A percentile compares a stretch with the other conserved stretches of the same genome.
phyloP scores from a whole-genome alignment of 2,888 invertebrate genomes.

The Onthophagus sagittarius region DNA sequence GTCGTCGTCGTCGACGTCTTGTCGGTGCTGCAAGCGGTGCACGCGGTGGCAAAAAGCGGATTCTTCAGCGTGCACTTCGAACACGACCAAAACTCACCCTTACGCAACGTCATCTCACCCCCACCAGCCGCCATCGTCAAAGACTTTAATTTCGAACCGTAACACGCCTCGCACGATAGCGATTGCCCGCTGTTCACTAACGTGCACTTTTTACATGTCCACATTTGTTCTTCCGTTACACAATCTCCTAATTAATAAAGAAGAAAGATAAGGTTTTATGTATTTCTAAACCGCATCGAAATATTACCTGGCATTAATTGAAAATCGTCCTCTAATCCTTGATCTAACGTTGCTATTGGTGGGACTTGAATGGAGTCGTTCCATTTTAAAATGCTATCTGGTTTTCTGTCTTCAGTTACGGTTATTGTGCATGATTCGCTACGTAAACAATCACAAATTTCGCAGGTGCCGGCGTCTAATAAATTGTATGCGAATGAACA shows the following conservation, averaged over 20 bases:
- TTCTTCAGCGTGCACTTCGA: conserved; percentile 79
- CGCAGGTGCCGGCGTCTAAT: conserved; percentile 74
- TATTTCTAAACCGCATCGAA: too few species aligned
- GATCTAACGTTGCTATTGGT: conserved; percentile 65
- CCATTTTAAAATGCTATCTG: conserved; percentile 43
- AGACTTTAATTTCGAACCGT: conserved; percentile 74
- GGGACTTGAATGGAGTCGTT: conserved; percentile 35
- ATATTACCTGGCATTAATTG: conserved; percentile 57
- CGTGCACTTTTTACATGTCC: conserved; percentile 88
- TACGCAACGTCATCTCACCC: conserved; percentile 66
- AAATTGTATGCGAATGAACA: conserved; percentile 88
- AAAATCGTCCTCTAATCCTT: conserved; percentile 67
- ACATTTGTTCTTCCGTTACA: conserved; percentile 51
- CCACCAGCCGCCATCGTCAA: conserved; percentile 50
- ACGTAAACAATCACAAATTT: conserved; percentile 71
- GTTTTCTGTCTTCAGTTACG: conserved; percentile 55
- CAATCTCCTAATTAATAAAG: not conserved
- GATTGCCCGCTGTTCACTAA: conserved; percentile 71
- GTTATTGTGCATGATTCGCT: conserved; percentile 68
- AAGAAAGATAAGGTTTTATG: not conserved
- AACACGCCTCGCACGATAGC: conserved; percentile 80
- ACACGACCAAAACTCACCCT: conserved; percentile 77
- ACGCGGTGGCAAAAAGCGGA: conserved; percentile 61
- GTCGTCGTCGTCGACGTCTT: conserved; percentile 40
- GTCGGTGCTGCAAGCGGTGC: conserved; percentile 73